Percentiles rank a stretch among this genome's conserved stretches.
Conservation (phyloP, 2,113 vertebrate genomes). For the Cheirogaleus medius region DNA sequence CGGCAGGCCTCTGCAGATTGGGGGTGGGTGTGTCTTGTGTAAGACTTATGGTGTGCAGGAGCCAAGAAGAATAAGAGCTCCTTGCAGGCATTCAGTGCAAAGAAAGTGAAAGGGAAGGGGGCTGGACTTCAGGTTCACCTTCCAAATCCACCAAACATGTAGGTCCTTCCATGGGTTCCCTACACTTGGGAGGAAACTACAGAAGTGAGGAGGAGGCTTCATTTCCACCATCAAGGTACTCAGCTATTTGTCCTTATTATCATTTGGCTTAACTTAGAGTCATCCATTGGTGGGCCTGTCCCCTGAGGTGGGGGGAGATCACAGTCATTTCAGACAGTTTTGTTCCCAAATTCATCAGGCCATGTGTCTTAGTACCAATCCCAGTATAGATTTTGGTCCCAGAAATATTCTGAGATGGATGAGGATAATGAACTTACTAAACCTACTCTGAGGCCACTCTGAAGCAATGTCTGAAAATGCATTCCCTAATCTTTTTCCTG, state of each 20-base stretch:
- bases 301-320: not conserved
- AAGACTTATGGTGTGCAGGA: not conserved
- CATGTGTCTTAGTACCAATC: not conserved
- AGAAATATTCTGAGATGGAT: not conserved
- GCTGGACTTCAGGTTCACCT: not conserved
- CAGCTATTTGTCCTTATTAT: not conserved
- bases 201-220: not conserved
- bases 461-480: not conserved
- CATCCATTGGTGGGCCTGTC: not conserved
- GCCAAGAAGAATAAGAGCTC: not conserved
- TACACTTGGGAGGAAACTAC: not conserved
- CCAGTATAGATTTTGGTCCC: not conserved
- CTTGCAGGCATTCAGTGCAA: not conserved
- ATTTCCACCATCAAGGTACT: not conserved
- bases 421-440: not conserved
- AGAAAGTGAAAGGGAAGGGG: not conserved
- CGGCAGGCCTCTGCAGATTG: rapidly evolving
- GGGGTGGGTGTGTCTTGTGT: not conserved
- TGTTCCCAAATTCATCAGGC: not conserved
- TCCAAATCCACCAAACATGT: not conserved
- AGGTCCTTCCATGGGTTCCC: not conserved
- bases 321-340: not conserved
- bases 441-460: not conserved
- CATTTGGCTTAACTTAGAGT: not conserved
- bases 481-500: not conserved